phyloP scores from a whole-genome alignment of 2,888 invertebrate species.

The Kuschelorhynchus macadamiae region DNA sequence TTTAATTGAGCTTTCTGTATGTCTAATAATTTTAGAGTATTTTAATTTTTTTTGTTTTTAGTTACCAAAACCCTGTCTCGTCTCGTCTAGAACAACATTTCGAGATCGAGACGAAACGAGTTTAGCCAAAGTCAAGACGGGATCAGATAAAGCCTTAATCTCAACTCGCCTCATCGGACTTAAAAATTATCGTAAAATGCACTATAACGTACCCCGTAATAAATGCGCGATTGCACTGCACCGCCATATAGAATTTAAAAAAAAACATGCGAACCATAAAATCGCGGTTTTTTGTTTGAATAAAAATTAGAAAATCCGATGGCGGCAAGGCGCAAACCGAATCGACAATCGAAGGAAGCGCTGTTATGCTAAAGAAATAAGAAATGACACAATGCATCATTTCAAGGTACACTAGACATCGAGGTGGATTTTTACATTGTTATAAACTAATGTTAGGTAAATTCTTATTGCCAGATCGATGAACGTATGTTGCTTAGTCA shows the following conservation, averaged over 20 bases:
- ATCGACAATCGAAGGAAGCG: slow-evolving; percentile 59
- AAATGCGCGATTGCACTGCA: not conserved
- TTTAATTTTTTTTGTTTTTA: no score
- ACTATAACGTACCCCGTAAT: no score
- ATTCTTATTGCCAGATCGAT: slow-evolving; percentile 41
- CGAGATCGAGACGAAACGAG: no score
- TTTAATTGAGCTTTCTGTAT: no score
- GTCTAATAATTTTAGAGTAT: no score
- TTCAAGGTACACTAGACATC: slow-evolving; percentile 59
- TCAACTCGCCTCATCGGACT: no score
- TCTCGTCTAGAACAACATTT: no score
- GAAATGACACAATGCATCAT: slow-evolving; percentile 59
- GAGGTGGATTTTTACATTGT: slow-evolving; percentile 52
- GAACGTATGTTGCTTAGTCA: slow-evolving; percentile 28
- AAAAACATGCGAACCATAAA: slow-evolving; percentile 14
- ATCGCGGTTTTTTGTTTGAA: slow-evolving; percentile 24
- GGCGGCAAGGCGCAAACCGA: slow-evolving; percentile 52
- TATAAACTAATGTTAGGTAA: slow-evolving; percentile 47
- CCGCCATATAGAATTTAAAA: slow-evolving; percentile 8
- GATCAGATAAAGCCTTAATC: no score
- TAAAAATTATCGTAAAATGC: no score
- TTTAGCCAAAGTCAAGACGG: no score
- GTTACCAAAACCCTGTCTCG: no score
- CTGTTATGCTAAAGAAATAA: slow-evolving; percentile 47
- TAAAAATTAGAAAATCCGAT: slow-evolving; percentile 39